Percentiles rank a stretch among this genome's conserved stretches.
Evolutionary conservation across 2,888 invertebrate species (phyloP).

Genomic region (Agrotis segetum): DNA sequence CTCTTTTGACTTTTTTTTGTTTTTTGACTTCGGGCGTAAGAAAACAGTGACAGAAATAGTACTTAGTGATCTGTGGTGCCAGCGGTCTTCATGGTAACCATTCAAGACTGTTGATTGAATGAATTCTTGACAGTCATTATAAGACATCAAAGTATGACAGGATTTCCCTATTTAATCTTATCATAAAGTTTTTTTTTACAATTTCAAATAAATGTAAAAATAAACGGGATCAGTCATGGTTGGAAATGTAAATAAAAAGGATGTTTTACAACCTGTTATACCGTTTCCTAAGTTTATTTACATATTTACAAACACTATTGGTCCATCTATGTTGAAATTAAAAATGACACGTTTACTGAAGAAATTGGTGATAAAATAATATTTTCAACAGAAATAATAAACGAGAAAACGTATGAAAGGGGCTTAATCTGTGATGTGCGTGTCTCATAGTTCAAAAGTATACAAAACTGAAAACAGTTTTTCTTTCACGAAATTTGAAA

Average conservation of each 20-base stretch:
- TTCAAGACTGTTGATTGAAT: background rate
- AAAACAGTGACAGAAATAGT: background rate
- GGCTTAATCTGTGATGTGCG: slow-evolving; percentile 28
- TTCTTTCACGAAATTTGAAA: slow-evolving; percentile 10
- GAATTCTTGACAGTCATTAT: background rate
- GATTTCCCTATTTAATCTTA: too few species aligned
- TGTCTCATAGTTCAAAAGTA: slow-evolving; percentile 10
- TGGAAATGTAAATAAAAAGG: slow-evolving; percentile 69
- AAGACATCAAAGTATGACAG: background rate
- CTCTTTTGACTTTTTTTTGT: too few species aligned
- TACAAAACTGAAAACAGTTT: background rate
- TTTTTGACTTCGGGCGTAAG: too few species aligned
- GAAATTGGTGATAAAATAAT: slow-evolving; percentile 44
- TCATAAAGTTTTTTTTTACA: slow-evolving; percentile 5
- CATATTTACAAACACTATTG: slow-evolving; percentile 90
- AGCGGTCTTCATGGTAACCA: background rate
- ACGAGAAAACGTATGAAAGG: background rate
- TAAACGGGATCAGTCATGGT: slow-evolving; percentile 74
- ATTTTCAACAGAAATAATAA: slow-evolving; percentile 2
- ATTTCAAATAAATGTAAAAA: slow-evolving; percentile 28
- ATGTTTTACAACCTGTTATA: slow-evolving; percentile 83
- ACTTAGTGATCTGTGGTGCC: background rate
- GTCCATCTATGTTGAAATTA: slow-evolving; percentile 87
- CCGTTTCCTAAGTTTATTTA: slow-evolving; percentile 84
- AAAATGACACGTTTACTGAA: slow-evolving; percentile 57